Evolutionary conservation across 2,888 invertebrate genomes (phyloP), one percentile per base, ranked within the genome.

Genomic region (Elegia similella): DNA sequence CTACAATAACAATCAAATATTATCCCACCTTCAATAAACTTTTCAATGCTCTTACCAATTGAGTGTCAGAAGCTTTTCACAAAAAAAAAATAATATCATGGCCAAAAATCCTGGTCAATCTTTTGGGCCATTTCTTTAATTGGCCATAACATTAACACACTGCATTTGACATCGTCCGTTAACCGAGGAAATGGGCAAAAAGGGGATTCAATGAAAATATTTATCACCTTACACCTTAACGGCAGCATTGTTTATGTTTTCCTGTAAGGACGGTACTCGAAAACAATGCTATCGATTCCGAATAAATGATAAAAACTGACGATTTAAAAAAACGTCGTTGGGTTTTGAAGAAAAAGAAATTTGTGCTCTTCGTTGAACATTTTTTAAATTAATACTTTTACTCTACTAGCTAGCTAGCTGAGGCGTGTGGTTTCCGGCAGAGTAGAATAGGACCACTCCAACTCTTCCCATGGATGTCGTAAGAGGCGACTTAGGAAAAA

Each of bases 181-280:
- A 12, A 50, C 48, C 42, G 62, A 50, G 58, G 48, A 60, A 57
- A 58, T 43, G 54, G 53, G 48, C 61, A 65, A 65, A 61, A 63
- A 64, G 52, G 38, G 29, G n/a, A 48, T 34, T 63, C 62, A 62
- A 63, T 65, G 61, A 63, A 65, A 63, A 62, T 65, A 58, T 62
- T 63, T 61, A 59, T 62, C 61, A 61, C 62, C 60, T 60, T 55
- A 56, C 48, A 43, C 53, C 53, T 46, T 42, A 52, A 17, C 43
- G 7, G 55, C 58, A 62, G 60, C n/a, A n/a, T 62, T 61, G 61
- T 64, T 64, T 62, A 62, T 58, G 62, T 34, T 50, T 50, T 50
- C 50, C 50, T 50, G 50, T 50, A 34, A 34, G 34, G 10, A 12
- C 12, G 10, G 38, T 15, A 50, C 50, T 50, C 34, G 13, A 12